A percentile compares a stretch with the other conserved stretches of the same genome.
Conservation (phyloP, 2,797 vertebrate genomes). For the Poliocrania exsul region DNA sequence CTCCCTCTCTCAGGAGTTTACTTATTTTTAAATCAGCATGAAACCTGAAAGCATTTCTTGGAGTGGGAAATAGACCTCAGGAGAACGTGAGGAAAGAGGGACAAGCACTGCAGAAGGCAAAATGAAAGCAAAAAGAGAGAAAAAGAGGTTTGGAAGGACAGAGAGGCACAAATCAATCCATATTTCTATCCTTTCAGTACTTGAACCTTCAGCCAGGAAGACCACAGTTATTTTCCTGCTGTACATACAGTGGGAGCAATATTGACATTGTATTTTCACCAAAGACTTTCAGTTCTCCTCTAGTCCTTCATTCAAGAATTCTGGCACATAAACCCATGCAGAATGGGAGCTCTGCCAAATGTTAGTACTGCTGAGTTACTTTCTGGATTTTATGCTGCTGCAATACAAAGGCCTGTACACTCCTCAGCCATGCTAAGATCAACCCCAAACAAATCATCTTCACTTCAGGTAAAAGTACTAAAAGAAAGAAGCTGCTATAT, state of each 20-base stretch:
- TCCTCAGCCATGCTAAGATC: not conserved
- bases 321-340: not conserved
- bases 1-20: not conserved
- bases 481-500: conserved; percentile 3
- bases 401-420: conserved; percentile 29
- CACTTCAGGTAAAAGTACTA: not conserved
- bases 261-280: not conserved
- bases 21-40: not conserved
- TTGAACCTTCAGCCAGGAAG: not conserved
- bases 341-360: conserved; percentile 10
- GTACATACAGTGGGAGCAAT: not conserved
- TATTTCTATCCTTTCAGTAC: not conserved
- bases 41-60: not conserved
- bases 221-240: not conserved
- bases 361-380: not conserved
- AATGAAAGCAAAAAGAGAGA: not conserved
- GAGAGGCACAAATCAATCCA: not conserved
- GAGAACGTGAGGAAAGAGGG: not conserved
- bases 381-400: not conserved
- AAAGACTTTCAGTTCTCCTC: not conserved
- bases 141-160: not conserved
- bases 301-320: conserved; percentile 22
- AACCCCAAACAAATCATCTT: conserved; percentile 5
- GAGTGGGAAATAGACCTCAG: not conserved
- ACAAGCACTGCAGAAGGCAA: not conserved